phyloP scores from a whole-genome alignment of 2,888 invertebrate species.

The Pollenia amentaria region DNA sequence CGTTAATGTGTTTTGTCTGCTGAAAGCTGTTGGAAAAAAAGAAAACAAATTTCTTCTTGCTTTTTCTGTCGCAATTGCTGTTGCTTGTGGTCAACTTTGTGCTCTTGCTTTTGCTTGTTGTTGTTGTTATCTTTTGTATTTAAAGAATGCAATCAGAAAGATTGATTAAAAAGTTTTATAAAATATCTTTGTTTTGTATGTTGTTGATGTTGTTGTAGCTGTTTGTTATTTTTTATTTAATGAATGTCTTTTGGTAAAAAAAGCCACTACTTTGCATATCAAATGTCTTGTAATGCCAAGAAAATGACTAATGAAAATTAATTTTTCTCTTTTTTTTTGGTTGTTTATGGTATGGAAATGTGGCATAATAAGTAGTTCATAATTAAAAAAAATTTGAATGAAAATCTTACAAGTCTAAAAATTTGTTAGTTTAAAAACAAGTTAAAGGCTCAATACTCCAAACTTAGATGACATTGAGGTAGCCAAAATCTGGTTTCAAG shows the following conservation, averaged over 20 bases:
- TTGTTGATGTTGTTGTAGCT: background rate
- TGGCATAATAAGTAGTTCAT: background rate
- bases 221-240: constrained; percentile 10
- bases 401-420: too few species aligned
- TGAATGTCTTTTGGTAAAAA: constrained; percentile 19
- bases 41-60: constrained; percentile 41
- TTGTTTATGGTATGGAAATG: background rate
- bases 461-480: too few species aligned
- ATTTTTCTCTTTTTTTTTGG: background rate
- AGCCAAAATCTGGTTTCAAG: too few species aligned
- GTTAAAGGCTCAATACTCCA: too few species aligned
- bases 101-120: background rate
- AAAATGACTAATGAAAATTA: constrained; percentile 41
- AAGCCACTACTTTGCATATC: constrained; percentile 42
- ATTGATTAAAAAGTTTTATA: constrained; percentile 71
- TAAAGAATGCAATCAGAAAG: constrained; percentile 68
- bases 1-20: constrained; percentile 59
- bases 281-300: constrained; percentile 53
- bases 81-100: constrained; percentile 63
- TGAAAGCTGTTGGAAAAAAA: constrained; percentile 25
- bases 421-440: too few species aligned
- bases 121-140: constrained; percentile 38
- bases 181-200: background rate
- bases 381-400: too few species aligned
- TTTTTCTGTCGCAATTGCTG: constrained; percentile 30